Percentiles rank a stretch among this genome's conserved stretches.
Conservation (phyloP, 1,140 invertebrate species). For the Lineus longissimus region DNA sequence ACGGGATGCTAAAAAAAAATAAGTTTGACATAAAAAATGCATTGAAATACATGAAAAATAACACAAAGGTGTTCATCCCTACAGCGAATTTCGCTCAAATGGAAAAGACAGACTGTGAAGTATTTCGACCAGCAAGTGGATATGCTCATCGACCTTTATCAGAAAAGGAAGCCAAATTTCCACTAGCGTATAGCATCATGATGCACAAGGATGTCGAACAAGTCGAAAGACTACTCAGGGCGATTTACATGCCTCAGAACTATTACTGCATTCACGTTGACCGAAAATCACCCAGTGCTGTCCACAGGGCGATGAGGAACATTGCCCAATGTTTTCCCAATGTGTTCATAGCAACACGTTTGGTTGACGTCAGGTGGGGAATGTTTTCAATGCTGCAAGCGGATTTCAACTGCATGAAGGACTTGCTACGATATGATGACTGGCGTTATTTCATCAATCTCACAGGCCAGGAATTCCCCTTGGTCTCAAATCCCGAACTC, state of each 20-base stretch:
- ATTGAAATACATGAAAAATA: too few species aligned
- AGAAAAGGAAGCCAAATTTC: conserved; percentile 24
- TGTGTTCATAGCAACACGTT: conserved; percentile 36
- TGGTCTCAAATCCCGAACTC: conserved; percentile 43
- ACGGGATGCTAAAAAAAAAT: too few species aligned
- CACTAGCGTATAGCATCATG: conserved; percentile 31
- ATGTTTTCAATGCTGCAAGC: conserved; percentile 1
- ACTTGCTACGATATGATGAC: conserved; percentile 18
- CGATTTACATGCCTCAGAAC: conserved; percentile 42
- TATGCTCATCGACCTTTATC: background rate
- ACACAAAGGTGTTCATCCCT: too few species aligned
- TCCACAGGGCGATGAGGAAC: conserved; percentile 22
- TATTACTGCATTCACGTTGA: conserved; percentile 45
- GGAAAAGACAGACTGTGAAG: background rate
- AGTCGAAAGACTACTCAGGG: conserved; percentile 32
- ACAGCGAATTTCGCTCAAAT: too few species aligned
- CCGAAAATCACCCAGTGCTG: conserved; percentile 25
- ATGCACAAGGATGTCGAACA: conserved; percentile 35
- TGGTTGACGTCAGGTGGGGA: conserved; percentile 5
- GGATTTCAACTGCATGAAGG: conserved; percentile 31
- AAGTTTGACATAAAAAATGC: too few species aligned
- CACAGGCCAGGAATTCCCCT: conserved; percentile 37
- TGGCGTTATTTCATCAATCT: conserved; percentile 45
- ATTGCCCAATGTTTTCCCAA: conserved; percentile 38
- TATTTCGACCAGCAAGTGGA: background rate